Base-by-base conservation (phyloP, 1,140 invertebrate species). In the Bombus pascuorum region DNA sequence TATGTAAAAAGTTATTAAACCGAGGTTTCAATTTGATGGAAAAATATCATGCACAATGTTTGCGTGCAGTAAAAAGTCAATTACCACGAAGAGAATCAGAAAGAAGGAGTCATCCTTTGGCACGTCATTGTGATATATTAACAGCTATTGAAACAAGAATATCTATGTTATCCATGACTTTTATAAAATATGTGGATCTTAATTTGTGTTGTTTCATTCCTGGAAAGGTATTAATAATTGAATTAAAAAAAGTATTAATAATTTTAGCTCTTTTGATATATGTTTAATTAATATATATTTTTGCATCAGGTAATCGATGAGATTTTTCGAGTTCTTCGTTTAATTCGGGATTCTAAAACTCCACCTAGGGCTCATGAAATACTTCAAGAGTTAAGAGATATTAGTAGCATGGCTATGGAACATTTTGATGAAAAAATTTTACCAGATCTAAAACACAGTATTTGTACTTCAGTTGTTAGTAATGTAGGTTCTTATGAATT, bases 331-430 rank as follows among this genome's bases (percentile, higher is more conserved):
- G 97, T 99, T 2, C 95, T 99, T 39, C 94, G 95, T 71, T 94
- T 97, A 37, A 96, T 98, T 59, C 96, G 97, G 86, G 95, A 96
- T 28, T 96, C 96, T 18, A 96, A 96, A 80, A 96, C 96, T 13
- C 97, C 97, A 6, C 97, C 98, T 2, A 95, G 97, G 32, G 96
- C 98, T 0, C 98, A 98, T 92, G 98, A 98, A 93, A 96, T 98
- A 3, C 95, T 99, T 0, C 98, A 98, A 93, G 98, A 99, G 93
- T 92, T 99, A 3, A 95, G 98, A 3, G 98, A 99, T 92, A 98
- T 99, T 79, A 98, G 98, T 25, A 98, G 98, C 44, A 99, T 99
- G 98, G 98, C 98, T 1, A 99, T 99, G 96, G 98, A 99, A 92
- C 98, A 99, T 94, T 99, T 99, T 95, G 98, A 99, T 93, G 98